Evolutionary conservation across 2,113 vertebrate genomes (phyloP).

Genomic region (Calidris pugnax): DNA sequence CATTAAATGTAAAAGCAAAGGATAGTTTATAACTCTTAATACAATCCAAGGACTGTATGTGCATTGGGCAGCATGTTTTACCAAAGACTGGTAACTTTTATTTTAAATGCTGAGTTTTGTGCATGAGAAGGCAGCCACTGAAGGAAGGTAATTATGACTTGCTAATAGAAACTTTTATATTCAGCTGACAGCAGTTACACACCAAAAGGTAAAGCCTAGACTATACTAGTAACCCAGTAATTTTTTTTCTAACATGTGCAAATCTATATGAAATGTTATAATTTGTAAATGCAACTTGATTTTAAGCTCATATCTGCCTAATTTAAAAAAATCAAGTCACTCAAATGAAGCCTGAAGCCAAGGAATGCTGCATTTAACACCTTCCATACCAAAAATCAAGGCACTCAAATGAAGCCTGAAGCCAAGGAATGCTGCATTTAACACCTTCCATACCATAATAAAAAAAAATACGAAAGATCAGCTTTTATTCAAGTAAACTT

Average conservation of each 20-base stretch:
- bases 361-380: not conserved
- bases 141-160: not conserved
- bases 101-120: not conserved
- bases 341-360: not conserved
- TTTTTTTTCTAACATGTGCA: not conserved
- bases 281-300: not conserved
- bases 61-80: not conserved
- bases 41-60: not conserved
- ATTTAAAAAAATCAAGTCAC: not conserved
- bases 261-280: not conserved
- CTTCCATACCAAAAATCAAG: not conserved
- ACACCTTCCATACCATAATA: not conserved
- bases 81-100: not conserved
- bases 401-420: not conserved
- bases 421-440: not conserved
- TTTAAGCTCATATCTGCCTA: not conserved
- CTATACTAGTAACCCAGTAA: not conserved
- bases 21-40: not conserved
- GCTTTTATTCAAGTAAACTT: not conserved
- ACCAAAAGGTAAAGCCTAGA: not conserved
- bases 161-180: not conserved
- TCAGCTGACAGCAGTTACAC: not conserved
- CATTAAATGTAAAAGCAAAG: not conserved
- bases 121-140: not conserved
- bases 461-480: not conserved